Percentiles rank a stretch among this genome's conserved stretches.
These are phyloP conservation scores for Parapristionchus giblindavisi DNA, from an alignment of 2,888 invertebrate genomes.

Conservation along the genomic window DNA sequence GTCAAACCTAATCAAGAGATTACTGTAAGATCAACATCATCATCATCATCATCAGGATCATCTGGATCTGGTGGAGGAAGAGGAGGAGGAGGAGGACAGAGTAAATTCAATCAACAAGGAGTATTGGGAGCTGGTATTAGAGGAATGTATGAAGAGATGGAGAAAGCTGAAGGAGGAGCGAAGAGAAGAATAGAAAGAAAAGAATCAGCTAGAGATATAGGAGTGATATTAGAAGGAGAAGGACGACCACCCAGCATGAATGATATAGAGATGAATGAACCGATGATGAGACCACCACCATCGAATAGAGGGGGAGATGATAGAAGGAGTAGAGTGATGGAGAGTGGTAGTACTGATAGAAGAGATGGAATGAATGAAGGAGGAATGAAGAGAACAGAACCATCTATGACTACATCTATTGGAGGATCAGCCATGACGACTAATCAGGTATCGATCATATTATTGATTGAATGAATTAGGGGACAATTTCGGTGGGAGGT, in stretches of 20 bases:
- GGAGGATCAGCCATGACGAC: too few species aligned
- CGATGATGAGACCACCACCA: too few species aligned
- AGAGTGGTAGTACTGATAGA: too few species aligned
- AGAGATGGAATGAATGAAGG: too few species aligned
- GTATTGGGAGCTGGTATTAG: slow-evolving; percentile 23
- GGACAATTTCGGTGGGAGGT: too few species aligned
- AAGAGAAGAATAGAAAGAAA: not conserved
- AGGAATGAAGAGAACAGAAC: too few species aligned
- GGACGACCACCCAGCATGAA: not conserved
- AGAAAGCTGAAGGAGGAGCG: not conserved
- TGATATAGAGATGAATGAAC: too few species aligned
- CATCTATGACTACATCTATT: too few species aligned
- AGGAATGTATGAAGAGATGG: slow-evolving; percentile 26
- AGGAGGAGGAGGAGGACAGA: not conserved
- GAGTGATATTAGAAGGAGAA: not conserved
- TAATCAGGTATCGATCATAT: too few species aligned
- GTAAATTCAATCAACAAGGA: not conserved
- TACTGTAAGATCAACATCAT: not conserved
- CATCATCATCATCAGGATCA: not conserved
- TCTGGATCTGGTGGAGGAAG: not conserved
- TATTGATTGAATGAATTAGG: too few species aligned
- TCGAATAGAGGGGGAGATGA: too few species aligned
- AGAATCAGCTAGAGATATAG: slow-evolving; percentile 10
- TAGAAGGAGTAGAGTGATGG: too few species aligned
- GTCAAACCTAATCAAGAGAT: not conserved